These are phyloP conservation scores for Lepetodrilus schrolli DNA, from an alignment of 2,888 invertebrate genomes.

Conservation along the genomic window DNA sequence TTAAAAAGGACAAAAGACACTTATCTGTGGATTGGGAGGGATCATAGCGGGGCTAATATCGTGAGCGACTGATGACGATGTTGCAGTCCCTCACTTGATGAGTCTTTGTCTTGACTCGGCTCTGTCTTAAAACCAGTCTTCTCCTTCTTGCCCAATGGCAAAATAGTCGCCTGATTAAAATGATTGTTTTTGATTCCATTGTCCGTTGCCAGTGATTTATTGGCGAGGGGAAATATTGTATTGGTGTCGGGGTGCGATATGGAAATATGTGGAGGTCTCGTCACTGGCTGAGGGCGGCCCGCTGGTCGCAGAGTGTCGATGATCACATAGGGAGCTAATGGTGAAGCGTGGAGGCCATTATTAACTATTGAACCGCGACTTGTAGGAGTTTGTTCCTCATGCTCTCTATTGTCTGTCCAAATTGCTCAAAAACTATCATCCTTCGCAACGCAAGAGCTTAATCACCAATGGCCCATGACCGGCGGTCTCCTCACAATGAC, in stretches of 20 bases:
- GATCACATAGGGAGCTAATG: conserved; percentile 19
- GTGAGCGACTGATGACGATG: not conserved
- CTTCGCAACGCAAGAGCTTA: conserved; percentile 8
- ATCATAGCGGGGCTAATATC: conserved; percentile 15
- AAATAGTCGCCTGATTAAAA: conserved; percentile 28
- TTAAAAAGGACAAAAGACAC: conserved; percentile 32
- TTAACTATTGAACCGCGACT: conserved; percentile 22
- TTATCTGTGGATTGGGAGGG: conserved; percentile 24
- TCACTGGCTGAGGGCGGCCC: conserved; percentile 8
- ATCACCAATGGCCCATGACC: conserved; percentile 18
- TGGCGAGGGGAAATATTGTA: conserved; percentile 30
- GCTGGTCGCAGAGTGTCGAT: not conserved
- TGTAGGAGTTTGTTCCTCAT: conserved; percentile 23
- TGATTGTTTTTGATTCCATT: conserved; percentile 32
- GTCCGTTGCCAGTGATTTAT: conserved; percentile 23
- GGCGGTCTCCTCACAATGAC: conserved; percentile 22
- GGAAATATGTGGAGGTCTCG: conserved; percentile 16
- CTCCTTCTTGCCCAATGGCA: conserved; percentile 14
- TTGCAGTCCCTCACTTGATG: conserved; percentile 12
- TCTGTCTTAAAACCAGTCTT: conserved; percentile 7
- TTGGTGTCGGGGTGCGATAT: conserved; percentile 29
- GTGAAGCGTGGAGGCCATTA: conserved; percentile 13
- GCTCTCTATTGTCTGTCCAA: conserved; percentile 14
- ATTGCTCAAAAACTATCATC: conserved; percentile 23
- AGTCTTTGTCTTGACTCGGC: conserved; percentile 10